These are phyloP conservation scores for Alectura lathami DNA, from an alignment of 2,113 vertebrate species.

Conservation along the genomic window DNA sequence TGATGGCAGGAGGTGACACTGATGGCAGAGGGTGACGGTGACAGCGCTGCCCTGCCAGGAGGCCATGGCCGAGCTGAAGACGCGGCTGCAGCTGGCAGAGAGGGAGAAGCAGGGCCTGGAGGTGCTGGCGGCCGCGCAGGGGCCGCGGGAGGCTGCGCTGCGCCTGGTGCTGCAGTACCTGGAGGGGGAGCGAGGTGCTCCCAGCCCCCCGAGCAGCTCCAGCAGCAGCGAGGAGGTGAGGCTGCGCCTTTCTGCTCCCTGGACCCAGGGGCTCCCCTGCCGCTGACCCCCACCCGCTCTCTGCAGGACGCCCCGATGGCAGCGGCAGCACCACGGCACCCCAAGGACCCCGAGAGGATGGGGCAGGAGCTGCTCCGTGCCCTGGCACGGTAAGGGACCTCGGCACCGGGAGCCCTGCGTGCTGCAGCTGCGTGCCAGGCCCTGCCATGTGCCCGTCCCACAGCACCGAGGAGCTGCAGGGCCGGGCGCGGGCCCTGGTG, in stretches of 20 bases:
- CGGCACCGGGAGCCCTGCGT: background rate
- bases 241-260: rapidly evolving
- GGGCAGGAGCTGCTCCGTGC: background rate
- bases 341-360: background rate
- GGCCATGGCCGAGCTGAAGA: conserved; percentile 82
- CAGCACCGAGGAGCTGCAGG: conserved; percentile 77
- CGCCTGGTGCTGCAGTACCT: conserved; percentile 78
- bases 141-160: conserved; percentile 76
- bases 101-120: conserved; percentile 83
- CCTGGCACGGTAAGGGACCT: background rate
- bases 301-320: background rate
- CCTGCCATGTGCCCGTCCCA: background rate
- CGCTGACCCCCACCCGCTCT: background rate
- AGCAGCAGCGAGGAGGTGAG: conserved; percentile 20
- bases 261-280: rapidly evolving
- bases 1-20: background rate
- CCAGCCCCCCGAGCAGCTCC: background rate
- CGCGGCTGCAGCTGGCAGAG: conserved; percentile 77
- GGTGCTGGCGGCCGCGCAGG: conserved; percentile 76
- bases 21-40: background rate
- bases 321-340: rapidly evolving
- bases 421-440: rapidly evolving
- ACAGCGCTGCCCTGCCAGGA: conserved; percentile 71
- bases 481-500: conserved; percentile 71
- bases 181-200: conserved; percentile 59